Evolutionary conservation across 2,113 vertebrate genomes (phyloP).

Genomic region (Melanerpes aurifrons): DNA sequence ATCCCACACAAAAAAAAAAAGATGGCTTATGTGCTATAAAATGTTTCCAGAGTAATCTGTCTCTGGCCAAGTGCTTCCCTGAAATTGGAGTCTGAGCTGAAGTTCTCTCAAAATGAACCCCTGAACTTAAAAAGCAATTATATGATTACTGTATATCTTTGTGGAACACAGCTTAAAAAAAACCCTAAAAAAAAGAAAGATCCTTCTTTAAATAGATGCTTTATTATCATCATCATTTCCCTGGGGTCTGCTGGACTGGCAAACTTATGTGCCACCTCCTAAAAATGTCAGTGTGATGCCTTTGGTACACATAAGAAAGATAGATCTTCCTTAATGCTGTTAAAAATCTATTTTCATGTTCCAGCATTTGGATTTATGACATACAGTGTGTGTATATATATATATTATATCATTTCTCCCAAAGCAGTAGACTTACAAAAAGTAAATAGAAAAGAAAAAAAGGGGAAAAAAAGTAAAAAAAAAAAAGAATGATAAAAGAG

Average conservation of each 20-base stretch:
- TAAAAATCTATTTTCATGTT: slow-evolving; percentile 24
- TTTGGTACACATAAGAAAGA: slow-evolving; percentile 15
- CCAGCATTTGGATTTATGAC: slow-evolving; percentile 28
- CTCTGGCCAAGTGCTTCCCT: neutral
- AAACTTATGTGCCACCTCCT: neutral
- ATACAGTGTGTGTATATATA: neutral
- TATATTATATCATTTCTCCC: neutral
- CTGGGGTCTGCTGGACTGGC: neutral
- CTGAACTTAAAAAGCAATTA: neutral
- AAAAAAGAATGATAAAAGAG: neutral
- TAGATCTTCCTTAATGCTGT: neutral
- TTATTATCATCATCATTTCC: slow-evolving; percentile 17
- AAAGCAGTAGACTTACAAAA: neutral
- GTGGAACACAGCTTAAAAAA: neutral
- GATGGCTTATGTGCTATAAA: neutral
- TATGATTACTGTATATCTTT: neutral
- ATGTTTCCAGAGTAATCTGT: neutral
- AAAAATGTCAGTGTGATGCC: slow-evolving; percentile 21
- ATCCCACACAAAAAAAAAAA: neutral
- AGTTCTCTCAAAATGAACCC: neutral
- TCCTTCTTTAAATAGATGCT: neutral
- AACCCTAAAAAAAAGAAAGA: neutral
- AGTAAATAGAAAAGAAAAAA: neutral
- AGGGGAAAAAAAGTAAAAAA: neutral
- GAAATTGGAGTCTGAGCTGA: neutral